phyloP scores from a whole-genome alignment of 1,140 invertebrate genomes.

The Eupristina koningsbergeri region DNA sequence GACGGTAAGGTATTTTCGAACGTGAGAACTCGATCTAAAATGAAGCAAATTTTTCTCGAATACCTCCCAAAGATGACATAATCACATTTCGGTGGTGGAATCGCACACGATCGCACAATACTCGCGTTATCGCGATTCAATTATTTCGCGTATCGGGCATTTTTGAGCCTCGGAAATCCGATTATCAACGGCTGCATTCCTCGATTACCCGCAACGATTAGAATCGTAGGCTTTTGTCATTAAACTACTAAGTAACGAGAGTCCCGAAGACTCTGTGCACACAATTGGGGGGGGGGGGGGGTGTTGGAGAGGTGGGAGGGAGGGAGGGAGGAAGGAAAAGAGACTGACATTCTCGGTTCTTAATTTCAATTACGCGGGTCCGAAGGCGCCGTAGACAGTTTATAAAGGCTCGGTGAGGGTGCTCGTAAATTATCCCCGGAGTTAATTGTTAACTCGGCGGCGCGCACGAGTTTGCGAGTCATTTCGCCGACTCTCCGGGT shows the following conservation, averaged over 20 bases:
- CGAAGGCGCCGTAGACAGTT: conserved; percentile 10
- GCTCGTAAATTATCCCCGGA: conserved; percentile 35
- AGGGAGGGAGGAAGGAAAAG: conserved; percentile 30
- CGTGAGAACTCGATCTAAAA: too few relatives aligned
- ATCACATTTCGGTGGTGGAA: neutral
- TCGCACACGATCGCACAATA: too few relatives aligned
- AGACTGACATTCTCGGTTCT: conserved; percentile 45
- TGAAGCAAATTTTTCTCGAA: too few relatives aligned
- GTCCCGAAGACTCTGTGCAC: neutral
- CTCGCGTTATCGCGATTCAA: too few relatives aligned
- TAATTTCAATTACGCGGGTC: conserved; percentile 40
- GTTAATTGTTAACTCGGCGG: conserved; percentile 36
- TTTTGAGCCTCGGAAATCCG: neutral
- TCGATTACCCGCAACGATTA: neutral
- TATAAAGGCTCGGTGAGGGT: neutral
- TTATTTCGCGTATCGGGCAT: too few relatives aligned
- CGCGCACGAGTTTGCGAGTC: neutral
- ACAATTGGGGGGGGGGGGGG: neutral
- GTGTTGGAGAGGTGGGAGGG: neutral
- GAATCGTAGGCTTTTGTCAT: neutral
- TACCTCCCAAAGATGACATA: neutral
- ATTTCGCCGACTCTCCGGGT: conserved; percentile 4
- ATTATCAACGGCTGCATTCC: neutral
- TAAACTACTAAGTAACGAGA: neutral
- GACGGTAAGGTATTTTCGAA: too few relatives aligned